A percentile compares a stretch with the other conserved stretches of the same genome.
phyloP scores from a whole-genome alignment of 2,888 invertebrate species.

The Asteroscopus sphinx region DNA sequence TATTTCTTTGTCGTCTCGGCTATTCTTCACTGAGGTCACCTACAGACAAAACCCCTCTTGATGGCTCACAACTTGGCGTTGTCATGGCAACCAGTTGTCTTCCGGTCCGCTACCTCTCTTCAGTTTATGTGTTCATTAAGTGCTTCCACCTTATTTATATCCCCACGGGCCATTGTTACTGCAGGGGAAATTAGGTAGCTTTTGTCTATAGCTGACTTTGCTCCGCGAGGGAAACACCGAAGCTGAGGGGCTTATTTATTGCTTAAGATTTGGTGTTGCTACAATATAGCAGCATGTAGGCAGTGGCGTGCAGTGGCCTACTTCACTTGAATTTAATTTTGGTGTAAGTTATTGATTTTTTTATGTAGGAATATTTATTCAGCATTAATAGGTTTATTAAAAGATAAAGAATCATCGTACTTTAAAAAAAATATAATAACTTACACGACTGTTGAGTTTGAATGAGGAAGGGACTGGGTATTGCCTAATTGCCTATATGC shows the following conservation, averaged over 20 bases:
- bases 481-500: no score
- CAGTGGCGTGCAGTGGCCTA: no score
- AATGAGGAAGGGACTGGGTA: no score
- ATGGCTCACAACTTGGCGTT: slow-evolving; percentile 50
- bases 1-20: background rate
- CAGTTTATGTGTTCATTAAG: slow-evolving; percentile 87
- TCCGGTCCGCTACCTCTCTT: slow-evolving; percentile 75
- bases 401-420: no score
- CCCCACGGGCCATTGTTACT: slow-evolving; percentile 81
- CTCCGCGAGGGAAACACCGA: slow-evolving; percentile 61
- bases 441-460: no score
- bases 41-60: slow-evolving; percentile 26
- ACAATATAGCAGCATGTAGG: background rate
- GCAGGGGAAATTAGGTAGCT: slow-evolving; percentile 79
- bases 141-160: slow-evolving; percentile 84
- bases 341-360: no score
- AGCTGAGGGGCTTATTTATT: slow-evolving; percentile 58
- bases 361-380: no score
- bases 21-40: background rate
- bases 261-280: slow-evolving; percentile 27
- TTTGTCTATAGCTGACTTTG: slow-evolving; percentile 83
- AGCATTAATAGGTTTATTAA: no score
- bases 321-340: no score
- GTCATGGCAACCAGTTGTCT: slow-evolving; percentile 75
- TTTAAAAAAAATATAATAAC: no score